Conservation (phyloP, 64 coral and sea anemone genomes). For the Astreopora myriophthalma region DNA sequence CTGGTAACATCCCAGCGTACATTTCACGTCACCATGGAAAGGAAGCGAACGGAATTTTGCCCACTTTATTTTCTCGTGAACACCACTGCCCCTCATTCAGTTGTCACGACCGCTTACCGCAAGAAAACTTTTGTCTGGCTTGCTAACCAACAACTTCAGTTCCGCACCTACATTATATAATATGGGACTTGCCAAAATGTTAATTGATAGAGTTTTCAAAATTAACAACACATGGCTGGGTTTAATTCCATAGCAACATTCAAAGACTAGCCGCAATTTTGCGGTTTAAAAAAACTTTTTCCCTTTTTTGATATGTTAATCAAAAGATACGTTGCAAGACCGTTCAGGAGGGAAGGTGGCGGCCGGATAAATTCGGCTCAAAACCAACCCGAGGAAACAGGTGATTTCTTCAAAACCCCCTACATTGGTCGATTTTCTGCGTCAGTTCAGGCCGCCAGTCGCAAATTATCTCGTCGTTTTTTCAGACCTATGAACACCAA, state of each 20-base stretch:
- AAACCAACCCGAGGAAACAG: too few species aligned
- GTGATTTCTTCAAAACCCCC: too few species aligned
- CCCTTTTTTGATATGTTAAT: too few species aligned
- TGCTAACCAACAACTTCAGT: too few species aligned
- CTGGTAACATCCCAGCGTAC: background rate
- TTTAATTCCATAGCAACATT: too few species aligned
- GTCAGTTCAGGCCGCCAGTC: too few species aligned
- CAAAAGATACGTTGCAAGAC: too few species aligned
- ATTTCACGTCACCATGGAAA: conserved; percentile 11
- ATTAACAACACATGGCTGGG: conserved; percentile 20
- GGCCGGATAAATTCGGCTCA: too few species aligned
- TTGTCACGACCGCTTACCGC: background rate
- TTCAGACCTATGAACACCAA: background rate
- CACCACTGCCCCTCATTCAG: background rate
- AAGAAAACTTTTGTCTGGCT: conserved; percentile 6
- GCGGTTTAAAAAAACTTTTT: background rate
- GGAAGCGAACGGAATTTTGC: background rate
- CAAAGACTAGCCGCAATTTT: background rate
- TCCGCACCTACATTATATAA: too few species aligned
- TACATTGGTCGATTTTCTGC: too few species aligned
- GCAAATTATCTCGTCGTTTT: too few species aligned
- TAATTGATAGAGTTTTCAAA: conserved; percentile 17
- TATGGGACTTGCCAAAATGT: background rate
- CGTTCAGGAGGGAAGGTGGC: too few species aligned
- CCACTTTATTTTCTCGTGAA: background rate